Evolutionary conservation across 2,888 invertebrate genomes (phyloP).

Genomic region (Scaptomyza parva): DNA sequence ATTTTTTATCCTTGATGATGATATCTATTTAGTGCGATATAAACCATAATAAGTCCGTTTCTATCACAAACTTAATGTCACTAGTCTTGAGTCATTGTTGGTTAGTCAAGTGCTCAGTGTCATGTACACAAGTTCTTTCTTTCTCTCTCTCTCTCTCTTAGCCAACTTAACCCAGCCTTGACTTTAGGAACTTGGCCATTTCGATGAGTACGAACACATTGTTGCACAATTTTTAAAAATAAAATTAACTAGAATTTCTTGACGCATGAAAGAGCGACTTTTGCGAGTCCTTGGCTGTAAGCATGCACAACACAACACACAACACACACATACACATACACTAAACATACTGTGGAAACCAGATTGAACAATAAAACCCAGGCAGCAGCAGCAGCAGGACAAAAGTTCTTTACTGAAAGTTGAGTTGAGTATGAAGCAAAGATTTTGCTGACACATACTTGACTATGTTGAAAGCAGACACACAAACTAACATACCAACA

Average conservation of each 20-base stretch:
- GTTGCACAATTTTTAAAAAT: slow-evolving; percentile 63
- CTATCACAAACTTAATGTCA: neutral
- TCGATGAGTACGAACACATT: slow-evolving; percentile 60
- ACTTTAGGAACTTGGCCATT: slow-evolving; percentile 36
- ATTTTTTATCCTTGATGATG: neutral
- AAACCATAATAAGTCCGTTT: slow-evolving; percentile 5
- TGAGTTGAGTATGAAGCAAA: slow-evolving; percentile 38
- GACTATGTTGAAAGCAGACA: slow-evolving; percentile 5
- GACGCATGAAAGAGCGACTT: slow-evolving; percentile 30
- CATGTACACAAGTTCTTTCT: slow-evolving; percentile 4
- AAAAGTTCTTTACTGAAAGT: slow-evolving; percentile 43
- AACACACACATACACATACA: slow-evolving; percentile 1
- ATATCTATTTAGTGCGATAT: neutral
- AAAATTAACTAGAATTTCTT: slow-evolving; percentile 63
- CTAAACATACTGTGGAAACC: neutral
- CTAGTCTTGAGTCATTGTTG: slow-evolving; percentile 32
- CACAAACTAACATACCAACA: slow-evolving; percentile 26
- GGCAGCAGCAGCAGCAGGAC: slow-evolving; percentile 9
- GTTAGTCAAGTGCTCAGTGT: slow-evolving; percentile 52
- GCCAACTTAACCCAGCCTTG: slow-evolving; percentile 22
- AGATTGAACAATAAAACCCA: slow-evolving; percentile 25
- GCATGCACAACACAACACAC: slow-evolving; percentile 23
- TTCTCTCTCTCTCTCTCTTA: neutral
- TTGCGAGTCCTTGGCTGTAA: slow-evolving; percentile 41
- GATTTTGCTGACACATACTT: slow-evolving; percentile 37